A percentile compares a stretch with the other conserved stretches of the same genome.
These are phyloP conservation scores for Eubucco bourcierii DNA, from an alignment of 2,113 vertebrate genomes.

Conservation along the genomic window DNA sequence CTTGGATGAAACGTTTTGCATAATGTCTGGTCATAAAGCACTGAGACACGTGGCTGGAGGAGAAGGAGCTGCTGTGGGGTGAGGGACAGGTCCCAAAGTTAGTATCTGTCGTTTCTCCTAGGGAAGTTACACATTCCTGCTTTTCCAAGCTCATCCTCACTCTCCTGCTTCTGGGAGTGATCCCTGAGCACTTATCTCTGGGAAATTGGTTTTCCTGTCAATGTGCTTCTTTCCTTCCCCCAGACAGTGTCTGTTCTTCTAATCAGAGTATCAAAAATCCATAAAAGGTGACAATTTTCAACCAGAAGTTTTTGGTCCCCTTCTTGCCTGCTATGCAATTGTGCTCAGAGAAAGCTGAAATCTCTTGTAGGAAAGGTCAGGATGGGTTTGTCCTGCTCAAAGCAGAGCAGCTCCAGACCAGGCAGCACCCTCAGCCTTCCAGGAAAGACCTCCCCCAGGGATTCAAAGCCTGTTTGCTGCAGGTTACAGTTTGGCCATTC, in stretches of 20 bases:
- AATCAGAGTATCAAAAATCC: neutral
- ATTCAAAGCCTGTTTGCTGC: neutral
- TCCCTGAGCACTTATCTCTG: neutral
- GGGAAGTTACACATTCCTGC: neutral
- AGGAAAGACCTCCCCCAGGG: neutral
- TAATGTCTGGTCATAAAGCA: neutral
- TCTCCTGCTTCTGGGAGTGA: rapidly evolving
- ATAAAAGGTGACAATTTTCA: neutral
- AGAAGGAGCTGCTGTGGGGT: neutral
- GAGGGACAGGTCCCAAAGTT: rapidly evolving
- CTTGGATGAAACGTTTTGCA: neutral
- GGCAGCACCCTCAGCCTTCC: neutral
- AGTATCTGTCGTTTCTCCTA: neutral
- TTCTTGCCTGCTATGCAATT: neutral
- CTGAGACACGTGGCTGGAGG: neutral
- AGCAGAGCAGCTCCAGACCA: neutral
- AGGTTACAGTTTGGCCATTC: neutral
- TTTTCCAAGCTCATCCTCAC: neutral
- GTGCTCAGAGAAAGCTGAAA: neutral
- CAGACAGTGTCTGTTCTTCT: neutral
- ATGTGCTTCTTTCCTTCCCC: neutral
- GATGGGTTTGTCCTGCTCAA: neutral
- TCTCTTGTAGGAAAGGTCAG: neutral
- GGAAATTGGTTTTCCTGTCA: neutral
- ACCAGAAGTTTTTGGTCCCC: rapidly evolving